Evolutionary conservation across 2,113 vertebrate species (phyloP).

Genomic region (Nothoprocta pentlandii): DNA sequence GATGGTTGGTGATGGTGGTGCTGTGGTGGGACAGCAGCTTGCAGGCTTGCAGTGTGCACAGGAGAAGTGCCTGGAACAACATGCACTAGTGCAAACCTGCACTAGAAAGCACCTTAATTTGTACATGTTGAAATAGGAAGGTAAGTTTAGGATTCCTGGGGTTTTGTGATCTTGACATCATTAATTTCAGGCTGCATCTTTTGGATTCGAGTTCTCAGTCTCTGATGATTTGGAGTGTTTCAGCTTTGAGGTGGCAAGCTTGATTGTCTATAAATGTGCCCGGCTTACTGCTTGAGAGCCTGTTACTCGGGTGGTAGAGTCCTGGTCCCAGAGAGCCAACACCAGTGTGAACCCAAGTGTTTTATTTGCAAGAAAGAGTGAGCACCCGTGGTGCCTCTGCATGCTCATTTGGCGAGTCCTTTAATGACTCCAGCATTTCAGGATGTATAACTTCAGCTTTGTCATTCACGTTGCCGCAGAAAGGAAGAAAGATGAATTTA

Average conservation of each 20-base stretch:
- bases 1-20: rapidly evolving
- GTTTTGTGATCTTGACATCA: background rate
- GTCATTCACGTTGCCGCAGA: background rate
- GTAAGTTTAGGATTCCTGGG: background rate
- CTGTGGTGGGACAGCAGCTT: background rate
- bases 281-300: background rate
- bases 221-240: background rate
- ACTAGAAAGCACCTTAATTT: background rate
- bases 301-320: background rate
- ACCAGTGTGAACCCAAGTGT: background rate
- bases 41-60: rapidly evolving
- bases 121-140: background rate
- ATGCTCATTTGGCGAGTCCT: background rate
- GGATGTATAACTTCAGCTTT: background rate
- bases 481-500: background rate
- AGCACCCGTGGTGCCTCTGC: rapidly evolving
- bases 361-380: background rate
- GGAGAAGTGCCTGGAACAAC: background rate
- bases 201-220: background rate
- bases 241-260: background rate
- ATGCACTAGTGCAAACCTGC: background rate
- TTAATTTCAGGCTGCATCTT: background rate
- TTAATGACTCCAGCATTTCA: background rate
- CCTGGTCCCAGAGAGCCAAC: background rate
- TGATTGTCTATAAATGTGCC: background rate